phyloP scores from a whole-genome alignment of 1,140 invertebrate genomes.

The Zophobas morio region DNA sequence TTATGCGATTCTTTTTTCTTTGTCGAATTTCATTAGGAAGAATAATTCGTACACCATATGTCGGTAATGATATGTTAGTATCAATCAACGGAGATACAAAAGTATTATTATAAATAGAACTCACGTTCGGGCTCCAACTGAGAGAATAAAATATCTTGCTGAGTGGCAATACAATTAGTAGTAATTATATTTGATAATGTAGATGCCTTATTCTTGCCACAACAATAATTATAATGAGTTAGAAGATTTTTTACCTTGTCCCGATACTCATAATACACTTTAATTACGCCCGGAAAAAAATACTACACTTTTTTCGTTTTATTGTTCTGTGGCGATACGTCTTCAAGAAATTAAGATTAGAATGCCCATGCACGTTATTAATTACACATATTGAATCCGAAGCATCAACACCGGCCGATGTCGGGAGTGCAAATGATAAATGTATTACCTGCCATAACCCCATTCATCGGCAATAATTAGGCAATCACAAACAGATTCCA shows the following conservation, averaged over 20 bases:
- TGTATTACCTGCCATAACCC: conserved; percentile 39
- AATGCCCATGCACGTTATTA: conserved; percentile 37
- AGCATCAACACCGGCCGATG: conserved; percentile 20
- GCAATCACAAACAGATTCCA: conserved; percentile 35
- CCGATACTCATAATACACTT: conserved; percentile 45
- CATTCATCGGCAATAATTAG: conserved; percentile 44
- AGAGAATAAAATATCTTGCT: conserved; percentile 49
- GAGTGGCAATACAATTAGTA: conserved; percentile 48
- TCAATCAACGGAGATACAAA: conserved; percentile 38
- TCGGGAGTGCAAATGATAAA: conserved; percentile 45
- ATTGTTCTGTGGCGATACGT: conserved; percentile 45
- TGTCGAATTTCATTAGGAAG: conserved; percentile 17
- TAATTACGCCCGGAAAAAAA: conserved; percentile 34
- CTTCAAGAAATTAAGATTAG: conserved; percentile 40
- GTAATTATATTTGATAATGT: conserved; percentile 49
- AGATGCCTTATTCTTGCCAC: conserved; percentile 44
- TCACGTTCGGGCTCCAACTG: conserved; percentile 44
- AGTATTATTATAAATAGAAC: conserved; percentile 48
- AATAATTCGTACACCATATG: conserved; percentile 42
- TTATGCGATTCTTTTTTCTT: conserved; percentile 6
- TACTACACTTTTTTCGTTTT: conserved; percentile 24
- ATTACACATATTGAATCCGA: conserved; percentile 46
- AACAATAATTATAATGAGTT: conserved; percentile 50
- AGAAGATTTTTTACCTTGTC: conserved; percentile 38
- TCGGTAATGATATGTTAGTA: conserved; percentile 41